A percentile compares a stretch with the other conserved stretches of the same genome.
Conservation (phyloP, 2,888 invertebrate species). For the Prosapia bicincta region DNA sequence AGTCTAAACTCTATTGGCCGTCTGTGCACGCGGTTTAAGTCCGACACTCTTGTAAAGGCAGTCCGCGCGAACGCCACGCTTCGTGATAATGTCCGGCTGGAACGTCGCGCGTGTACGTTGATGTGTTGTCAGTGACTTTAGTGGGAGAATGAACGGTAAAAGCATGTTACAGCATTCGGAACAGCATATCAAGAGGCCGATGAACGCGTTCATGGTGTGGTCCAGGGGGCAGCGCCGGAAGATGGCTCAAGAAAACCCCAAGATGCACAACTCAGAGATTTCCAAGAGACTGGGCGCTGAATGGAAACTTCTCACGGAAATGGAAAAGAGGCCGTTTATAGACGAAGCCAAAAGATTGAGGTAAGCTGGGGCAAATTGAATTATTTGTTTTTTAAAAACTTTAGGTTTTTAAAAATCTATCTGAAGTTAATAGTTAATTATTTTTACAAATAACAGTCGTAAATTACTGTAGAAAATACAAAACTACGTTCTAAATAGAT, state of each 20-base stretch:
- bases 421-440: too few relatives aligned
- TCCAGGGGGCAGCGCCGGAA: constrained; percentile 82
- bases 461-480: too few relatives aligned
- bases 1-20: constrained; percentile 6
- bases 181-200: constrained; percentile 83
- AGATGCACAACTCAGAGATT: constrained; percentile 99
- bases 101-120: not conserved
- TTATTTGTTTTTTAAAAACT: too few relatives aligned
- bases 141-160: constrained; percentile 1
- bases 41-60: not conserved
- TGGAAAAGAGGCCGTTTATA: constrained; percentile 85
- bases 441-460: too few relatives aligned
- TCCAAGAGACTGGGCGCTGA: constrained; percentile 85
- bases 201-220: constrained; percentile 97
- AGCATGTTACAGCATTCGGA: constrained; percentile 16
- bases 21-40: not conserved
- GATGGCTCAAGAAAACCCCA: constrained; percentile 97
- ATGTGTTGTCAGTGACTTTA: not conserved
- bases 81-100: not conserved
- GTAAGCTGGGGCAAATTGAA: too few relatives aligned
- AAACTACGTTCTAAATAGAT: too few relatives aligned
- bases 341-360: constrained; percentile 86
- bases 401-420: too few relatives aligned
- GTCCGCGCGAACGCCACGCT: not conserved
- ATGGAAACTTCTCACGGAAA: constrained; percentile 83